Evolutionary conservation across 2,888 invertebrate species (phyloP), one percentile per base, ranked within the genome.

Genomic region (Lepidocyrtoides sp.): DNA sequence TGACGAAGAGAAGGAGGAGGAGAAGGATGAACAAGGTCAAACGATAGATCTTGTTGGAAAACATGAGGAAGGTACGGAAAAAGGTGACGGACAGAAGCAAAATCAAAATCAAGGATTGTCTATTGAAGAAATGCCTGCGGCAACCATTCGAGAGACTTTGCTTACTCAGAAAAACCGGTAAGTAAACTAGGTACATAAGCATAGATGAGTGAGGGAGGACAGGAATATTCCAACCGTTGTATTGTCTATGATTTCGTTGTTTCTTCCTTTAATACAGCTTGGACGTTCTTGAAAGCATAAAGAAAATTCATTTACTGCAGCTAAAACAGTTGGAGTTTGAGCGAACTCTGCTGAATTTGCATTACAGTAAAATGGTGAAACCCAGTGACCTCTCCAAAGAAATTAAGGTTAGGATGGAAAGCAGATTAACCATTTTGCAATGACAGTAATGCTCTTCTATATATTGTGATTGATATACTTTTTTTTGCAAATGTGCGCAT

Each of bases 281-380:
- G 7, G 94, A 94, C 44, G 92, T 94, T 54, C 89, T 93, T 48
- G 92, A 93, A 17, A 89, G 91, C 17, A 91, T 94, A 51, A 93
- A 92, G 48, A 93, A 90, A 44, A 87, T 93, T 23, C 93, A 93
- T 54, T 66, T 85, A 0, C 36, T 94, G 8, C 92, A 94, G 57
- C 20, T 93, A n/a, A 93, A 93, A 41, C 94, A 94, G 72, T 51
- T 93, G 29, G 93, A 94, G 44, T 94, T 93, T 69, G 94, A 94
- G 48, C 92, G 92, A 41, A 92, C 93, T 12, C 75, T 94, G 1
- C 72, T 94, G 36, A 91, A 86, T 51, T 79, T 93, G 12, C 93
- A 94, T 79, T 93, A 94, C 44, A 86, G 91, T 23, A 87, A 89
- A 63, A 93, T 93, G 93, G 89, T 92, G 41, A 94, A 94, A 57